These are phyloP conservation scores for Zoanthus sansibaricus DNA, from an alignment of 92 coral and sea anemone genomes.

Conservation along the genomic window DNA sequence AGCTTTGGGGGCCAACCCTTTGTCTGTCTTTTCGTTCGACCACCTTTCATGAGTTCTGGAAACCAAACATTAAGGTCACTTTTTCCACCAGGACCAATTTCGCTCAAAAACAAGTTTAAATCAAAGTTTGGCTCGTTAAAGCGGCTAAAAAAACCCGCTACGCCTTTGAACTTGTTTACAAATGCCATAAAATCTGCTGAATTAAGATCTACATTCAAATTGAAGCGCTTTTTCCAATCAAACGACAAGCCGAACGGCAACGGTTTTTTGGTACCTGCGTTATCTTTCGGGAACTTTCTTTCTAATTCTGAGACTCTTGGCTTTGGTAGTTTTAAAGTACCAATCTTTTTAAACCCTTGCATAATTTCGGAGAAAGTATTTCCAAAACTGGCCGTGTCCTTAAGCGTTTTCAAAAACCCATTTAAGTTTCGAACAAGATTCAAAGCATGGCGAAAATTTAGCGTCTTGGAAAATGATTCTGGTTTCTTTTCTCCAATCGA, in stretches of 20 bases:
- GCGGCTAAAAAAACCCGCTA: conserved; percentile 69
- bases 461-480: conserved; percentile 71
- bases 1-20: conserved; percentile 37
- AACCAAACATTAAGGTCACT: conserved; percentile 62
- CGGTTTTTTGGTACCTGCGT: conserved; percentile 1
- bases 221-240: conserved; percentile 80
- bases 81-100: conserved; percentile 75
- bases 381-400: conserved; percentile 70
- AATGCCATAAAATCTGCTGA: conserved; percentile 68
- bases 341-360: conserved; percentile 69
- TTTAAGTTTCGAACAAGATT: conserved; percentile 82
- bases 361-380: conserved; percentile 83
- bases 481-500: conserved; percentile 72
- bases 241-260: conserved; percentile 74
- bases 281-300: conserved; percentile 37
- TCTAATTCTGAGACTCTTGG: conserved; percentile 24
- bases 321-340: conserved; percentile 68
- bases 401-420: conserved; percentile 63
- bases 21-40: conserved; percentile 4
- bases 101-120: conserved; percentile 71
- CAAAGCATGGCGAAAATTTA: conserved; percentile 84
- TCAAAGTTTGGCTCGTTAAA: conserved; percentile 74
- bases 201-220: conserved; percentile 74
- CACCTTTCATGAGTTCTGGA: conserved; percentile 54
- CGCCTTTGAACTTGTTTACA: conserved; percentile 54